Base-by-base conservation (phyloP, 1,140 invertebrate species). In the Tetramorium alpestre region DNA sequence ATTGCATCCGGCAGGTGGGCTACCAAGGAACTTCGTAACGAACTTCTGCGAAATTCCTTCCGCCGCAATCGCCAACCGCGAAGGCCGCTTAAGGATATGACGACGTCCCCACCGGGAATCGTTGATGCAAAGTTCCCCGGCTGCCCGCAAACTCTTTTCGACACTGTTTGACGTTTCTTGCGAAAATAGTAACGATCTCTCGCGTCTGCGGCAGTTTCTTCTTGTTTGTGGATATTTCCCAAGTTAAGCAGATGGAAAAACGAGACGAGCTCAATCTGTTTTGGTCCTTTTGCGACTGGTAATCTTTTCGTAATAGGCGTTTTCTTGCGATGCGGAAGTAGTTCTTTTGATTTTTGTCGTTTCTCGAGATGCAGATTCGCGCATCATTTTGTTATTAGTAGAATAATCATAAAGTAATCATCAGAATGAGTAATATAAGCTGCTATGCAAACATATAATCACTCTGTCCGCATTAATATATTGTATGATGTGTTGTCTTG, bases 31-130 rank as follows among this genome's bases (percentile, higher is more conserved):
- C 73, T 85, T 88, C 11, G 47, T 22, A 81, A 82, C 11, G 16
- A 90, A 90, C 62, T 89, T 89, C 7, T 6, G 28, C 8, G 41
- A 86, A 67, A 85, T 72, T 89, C 77, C 78, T 85, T 77, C 54
- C 76, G 11, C 28, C 47, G 22, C 84, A 67, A 89, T 89, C 70
- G 72, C 84, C 86, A 76, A 90, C 88, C 77, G 44, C 88, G 76
- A 76, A 77, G 85, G 64, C 76, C 64, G 88, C 67, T 90, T 72
- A 87, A 78, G 16, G 70, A 51, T 72, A 86, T 62, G 67, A 47
- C 47, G 60, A 89, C 85, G 87, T 75, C 76, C 58, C 70, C 76
- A 25, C 56, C 33, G 54, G 72, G 75, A 49, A 28, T 56, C 22
- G 65, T 73, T 80, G 81, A 82, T 70, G 62, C 47, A 67, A 81